Evolutionary conservation across 2,113 vertebrate species (phyloP).

Genomic region (Balaeniceps rex): DNA sequence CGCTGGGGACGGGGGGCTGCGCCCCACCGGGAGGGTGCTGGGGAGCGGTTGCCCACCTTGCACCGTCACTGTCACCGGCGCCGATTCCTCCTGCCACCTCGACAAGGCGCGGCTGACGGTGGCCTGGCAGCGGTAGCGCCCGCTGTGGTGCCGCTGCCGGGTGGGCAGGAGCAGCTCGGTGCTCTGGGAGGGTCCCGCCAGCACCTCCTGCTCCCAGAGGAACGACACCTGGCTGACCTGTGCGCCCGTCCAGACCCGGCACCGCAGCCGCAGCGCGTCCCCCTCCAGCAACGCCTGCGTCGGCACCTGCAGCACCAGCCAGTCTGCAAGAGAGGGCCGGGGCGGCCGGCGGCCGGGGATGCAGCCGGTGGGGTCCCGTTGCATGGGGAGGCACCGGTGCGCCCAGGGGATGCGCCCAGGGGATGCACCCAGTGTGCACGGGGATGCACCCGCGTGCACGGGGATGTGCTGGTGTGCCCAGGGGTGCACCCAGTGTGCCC

Average conservation of each 20-base stretch:
- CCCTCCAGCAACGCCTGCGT: not conserved
- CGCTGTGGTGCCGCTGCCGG: not conserved
- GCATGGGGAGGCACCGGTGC: no score
- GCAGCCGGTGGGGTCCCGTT: not conserved
- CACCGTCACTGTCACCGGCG: not conserved
- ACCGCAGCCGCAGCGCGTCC: not conserved
- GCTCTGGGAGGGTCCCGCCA: rapidly evolving
- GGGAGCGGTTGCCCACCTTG: not conserved
- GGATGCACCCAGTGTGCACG: no score
- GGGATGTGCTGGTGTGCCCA: no score
- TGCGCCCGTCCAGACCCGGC: rapidly evolving
- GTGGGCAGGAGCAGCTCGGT: not conserved
- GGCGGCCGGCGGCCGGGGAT: no score
- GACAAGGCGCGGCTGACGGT: rapidly evolving
- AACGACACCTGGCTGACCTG: rapidly evolving
- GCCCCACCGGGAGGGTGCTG: not conserved
- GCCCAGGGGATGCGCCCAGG: no score
- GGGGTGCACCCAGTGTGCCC: no score
- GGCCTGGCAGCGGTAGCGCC: not conserved
- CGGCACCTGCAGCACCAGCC: not conserved
- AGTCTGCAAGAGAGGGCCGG: not conserved
- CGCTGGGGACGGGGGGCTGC: no score
- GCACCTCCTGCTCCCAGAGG: rapidly evolving
- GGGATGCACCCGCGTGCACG: no score
- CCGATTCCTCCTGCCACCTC: not conserved